A percentile compares a stretch with the other conserved stretches of the same genome.
Conservation (phyloP, 92 coral and sea anemone species). For the Metridium senile region DNA sequence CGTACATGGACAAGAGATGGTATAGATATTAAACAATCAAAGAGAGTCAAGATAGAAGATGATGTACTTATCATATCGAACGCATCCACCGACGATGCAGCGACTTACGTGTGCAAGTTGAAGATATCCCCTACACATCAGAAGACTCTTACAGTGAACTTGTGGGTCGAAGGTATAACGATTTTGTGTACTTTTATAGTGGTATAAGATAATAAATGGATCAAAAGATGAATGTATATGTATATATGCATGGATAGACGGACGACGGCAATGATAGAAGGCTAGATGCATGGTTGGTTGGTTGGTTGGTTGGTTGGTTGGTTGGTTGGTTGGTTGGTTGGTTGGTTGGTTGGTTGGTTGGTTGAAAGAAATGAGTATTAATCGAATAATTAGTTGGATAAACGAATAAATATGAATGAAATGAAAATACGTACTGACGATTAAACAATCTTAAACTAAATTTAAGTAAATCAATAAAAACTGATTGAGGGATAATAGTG, state of each 20-base stretch:
- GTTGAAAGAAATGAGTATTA: too few relatives aligned
- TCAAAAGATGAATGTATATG: background rate
- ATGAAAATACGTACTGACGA: too few relatives aligned
- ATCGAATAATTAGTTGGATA: too few relatives aligned
- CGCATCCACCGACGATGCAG: constrained; percentile 8
- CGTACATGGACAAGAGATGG: constrained; percentile 22
- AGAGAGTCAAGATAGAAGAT: constrained; percentile 1
- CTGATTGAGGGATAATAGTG: too few relatives aligned
- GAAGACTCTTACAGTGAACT: constrained; percentile 4
- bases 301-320: too few relatives aligned
- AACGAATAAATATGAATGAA: too few relatives aligned
- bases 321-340: too few relatives aligned
- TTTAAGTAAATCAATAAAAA: too few relatives aligned
- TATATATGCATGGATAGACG: background rate
- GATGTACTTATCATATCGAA: background rate
- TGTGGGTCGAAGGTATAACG: constrained; percentile 5
- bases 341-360: too few relatives aligned
- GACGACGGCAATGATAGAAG: too few relatives aligned
- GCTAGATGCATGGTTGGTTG: too few relatives aligned
- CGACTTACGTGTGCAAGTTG: constrained; percentile 4
- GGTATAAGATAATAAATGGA: background rate
- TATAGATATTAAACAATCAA: background rate
- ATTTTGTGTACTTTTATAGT: background rate
- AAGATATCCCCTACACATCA: background rate
- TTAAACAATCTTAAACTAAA: too few relatives aligned